Evolutionary conservation across 2,797 vertebrate genomes (phyloP), one percentile per base, ranked within the genome.

Genomic region (Sebastiscus tertius): DNA sequence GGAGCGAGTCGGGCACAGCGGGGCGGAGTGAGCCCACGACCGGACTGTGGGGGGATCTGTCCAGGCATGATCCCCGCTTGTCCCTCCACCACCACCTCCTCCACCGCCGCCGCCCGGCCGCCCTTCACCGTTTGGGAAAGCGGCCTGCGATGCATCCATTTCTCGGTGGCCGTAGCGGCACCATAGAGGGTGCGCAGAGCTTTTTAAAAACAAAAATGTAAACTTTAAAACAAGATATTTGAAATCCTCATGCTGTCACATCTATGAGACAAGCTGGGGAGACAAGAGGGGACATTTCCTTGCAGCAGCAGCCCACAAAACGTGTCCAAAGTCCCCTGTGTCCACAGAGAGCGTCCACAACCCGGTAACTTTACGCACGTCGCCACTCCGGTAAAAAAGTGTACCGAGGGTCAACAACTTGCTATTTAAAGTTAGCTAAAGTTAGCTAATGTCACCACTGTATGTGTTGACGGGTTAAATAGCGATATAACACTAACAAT

Each of bases 71-170:
- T 94, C 95, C 88, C 82, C 92, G 56, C 84, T 42, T 39, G 36
- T 39, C 36, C 36, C 39, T 42, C 39, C 39, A 39, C 12, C 36
- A 39, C 12, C 36, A 26, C 26, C 26, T 26, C 29, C 29, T 5
- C 29, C 89, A 86, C 89, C 92, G 72, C 91, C 85, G 68, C 93
- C 91, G 90, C 91, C 88, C 92, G 91, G 93, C 93, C 94, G 93
- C 91, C 92, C 94, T 91, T 96, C 96, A 95, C 95, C 96, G 95
- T 95, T 96, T 93, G 94, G 96, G 95, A 94, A 96, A 96, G 95
- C 95, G 95, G 95, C 94, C 96, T 93, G 95, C 91, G 96, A 95
- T 93, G 95, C 93, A 95, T 96, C 94, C 96, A 97, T 97, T 94
- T 94, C 94, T 95, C 89, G 93, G 94, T 93, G 92, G 91, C 94